Percentiles rank a stretch among this genome's conserved stretches.
Evolutionary conservation across 1,140 invertebrate genomes (phyloP).

Genomic region (Drosophila willistoni): DNA sequence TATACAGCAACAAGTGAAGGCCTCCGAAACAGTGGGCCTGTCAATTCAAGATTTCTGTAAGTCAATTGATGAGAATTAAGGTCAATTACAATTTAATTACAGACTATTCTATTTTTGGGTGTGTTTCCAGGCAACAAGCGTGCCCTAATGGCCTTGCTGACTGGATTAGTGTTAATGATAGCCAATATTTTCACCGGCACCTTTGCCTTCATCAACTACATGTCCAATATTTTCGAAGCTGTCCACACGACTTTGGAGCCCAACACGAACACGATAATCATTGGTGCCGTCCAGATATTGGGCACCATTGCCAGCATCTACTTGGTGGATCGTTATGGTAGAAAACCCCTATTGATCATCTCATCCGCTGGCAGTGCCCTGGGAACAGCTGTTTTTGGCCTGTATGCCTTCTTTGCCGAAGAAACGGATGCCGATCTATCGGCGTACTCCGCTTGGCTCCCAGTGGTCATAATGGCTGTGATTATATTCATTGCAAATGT

Average conservation of each 20-base stretch:
- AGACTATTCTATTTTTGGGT: not conserved
- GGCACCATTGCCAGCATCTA: conserved; percentile 79
- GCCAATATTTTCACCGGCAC: conserved; percentile 70
- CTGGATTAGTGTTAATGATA: conserved; percentile 69
- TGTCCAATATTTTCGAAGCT: conserved; percentile 86
- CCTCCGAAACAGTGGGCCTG: conserved; percentile 26
- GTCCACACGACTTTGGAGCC: conserved; percentile 85
- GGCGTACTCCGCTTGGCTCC: conserved; percentile 63
- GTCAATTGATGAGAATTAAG: conserved; percentile 1
- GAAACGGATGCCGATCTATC: conserved; percentile 51
- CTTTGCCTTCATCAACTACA: conserved; percentile 77
- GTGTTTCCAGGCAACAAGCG: conserved; percentile 54
- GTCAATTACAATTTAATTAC: not conserved
- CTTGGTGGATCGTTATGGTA: conserved; percentile 71
- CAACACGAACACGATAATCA: conserved; percentile 85
- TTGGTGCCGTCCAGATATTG: conserved; percentile 84
- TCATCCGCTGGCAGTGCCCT: conserved; percentile 62
- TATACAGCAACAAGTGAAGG: conserved; percentile 49
- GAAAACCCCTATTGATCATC: conserved; percentile 62
- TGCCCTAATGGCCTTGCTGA: conserved; percentile 49
- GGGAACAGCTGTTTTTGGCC: conserved; percentile 53
- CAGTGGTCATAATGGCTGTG: conserved; percentile 63
- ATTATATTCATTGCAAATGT: conserved; percentile 71
- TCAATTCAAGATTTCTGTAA: conserved; percentile 65
- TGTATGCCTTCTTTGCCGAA: conserved; percentile 69